Conservation (phyloP, 2,113 vertebrate species). For the Smithornis capensis region DNA sequence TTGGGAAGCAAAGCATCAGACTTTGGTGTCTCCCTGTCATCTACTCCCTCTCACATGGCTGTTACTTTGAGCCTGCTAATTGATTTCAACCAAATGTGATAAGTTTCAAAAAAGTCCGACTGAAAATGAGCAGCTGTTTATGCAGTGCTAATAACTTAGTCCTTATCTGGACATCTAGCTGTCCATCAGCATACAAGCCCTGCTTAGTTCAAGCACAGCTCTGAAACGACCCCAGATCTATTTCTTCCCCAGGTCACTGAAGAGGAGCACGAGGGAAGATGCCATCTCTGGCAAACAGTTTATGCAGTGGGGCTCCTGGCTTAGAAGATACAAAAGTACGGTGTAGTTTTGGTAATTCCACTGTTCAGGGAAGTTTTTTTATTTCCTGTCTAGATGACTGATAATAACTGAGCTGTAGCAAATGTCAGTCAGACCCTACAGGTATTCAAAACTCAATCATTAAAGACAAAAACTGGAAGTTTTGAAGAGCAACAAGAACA, state of each 20-base stretch:
- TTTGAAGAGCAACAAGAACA: not conserved
- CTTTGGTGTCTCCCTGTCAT: not conserved
- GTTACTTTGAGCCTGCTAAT: not conserved
- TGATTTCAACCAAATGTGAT: not conserved
- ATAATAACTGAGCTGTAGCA: not conserved
- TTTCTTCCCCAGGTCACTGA: fast-evolving
- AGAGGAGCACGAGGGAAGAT: fast-evolving
- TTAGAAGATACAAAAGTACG: not conserved
- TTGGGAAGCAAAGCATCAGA: not conserved
- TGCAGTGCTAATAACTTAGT: fast-evolving
- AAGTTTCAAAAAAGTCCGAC: not conserved
- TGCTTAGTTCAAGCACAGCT: not conserved
- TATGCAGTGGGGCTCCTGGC: not conserved
- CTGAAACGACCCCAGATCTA: not conserved
- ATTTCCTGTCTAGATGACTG: not conserved
- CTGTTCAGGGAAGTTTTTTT: not conserved
- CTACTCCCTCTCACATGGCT: not conserved
- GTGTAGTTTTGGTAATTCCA: not conserved
- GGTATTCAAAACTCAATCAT: not conserved
- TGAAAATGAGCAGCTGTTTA: not conserved
- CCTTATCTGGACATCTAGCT: not conserved
- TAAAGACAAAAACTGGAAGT: not conserved
- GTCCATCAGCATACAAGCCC: fast-evolving
- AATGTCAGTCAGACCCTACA: not conserved
- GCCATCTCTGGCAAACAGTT: not conserved